Evolutionary conservation across 2,113 vertebrate genomes (phyloP).

Genomic region (Ceyx margarethae): DNA sequence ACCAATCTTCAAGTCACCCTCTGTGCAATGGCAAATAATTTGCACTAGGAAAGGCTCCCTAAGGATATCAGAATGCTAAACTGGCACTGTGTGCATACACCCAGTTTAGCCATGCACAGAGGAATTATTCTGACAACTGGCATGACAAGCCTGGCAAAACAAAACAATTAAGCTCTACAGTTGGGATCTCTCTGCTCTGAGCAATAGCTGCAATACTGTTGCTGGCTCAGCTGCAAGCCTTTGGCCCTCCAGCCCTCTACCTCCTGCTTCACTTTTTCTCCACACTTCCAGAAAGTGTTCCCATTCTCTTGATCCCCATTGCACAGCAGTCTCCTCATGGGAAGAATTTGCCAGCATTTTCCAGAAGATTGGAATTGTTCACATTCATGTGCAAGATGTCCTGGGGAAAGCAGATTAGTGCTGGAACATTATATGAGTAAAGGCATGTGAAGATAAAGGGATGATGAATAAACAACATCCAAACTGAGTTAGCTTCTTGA

Average conservation of each 20-base stretch:
- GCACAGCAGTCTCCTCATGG: neutral
- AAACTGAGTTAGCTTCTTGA: neutral
- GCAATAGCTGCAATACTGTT: neutral
- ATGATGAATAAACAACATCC: neutral
- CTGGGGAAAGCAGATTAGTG: neutral
- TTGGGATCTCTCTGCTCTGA: neutral
- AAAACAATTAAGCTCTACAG: neutral
- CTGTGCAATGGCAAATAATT: conserved; percentile 36
- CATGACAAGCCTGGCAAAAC: conserved; percentile 15
- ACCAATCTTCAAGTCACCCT: conserved; percentile 47
- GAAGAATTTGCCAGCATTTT: neutral
- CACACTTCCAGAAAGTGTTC: neutral
- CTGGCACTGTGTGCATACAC: neutral
- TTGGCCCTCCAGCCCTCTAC: neutral
- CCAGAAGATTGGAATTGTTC: neutral
- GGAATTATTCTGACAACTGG: conserved; percentile 13
- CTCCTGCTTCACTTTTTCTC: neutral
- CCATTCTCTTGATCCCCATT: neutral
- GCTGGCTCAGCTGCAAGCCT: neutral
- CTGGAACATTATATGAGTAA: rapidly evolving
- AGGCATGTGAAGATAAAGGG: neutral
- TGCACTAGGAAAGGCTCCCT: conserved; percentile 9
- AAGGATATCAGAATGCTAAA: conserved; percentile 20
- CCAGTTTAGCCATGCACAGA: neutral
- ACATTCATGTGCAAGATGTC: neutral